Evolutionary conservation across 2,797 vertebrate species (phyloP).

Genomic region (Micrastur ruficollis): DNA sequence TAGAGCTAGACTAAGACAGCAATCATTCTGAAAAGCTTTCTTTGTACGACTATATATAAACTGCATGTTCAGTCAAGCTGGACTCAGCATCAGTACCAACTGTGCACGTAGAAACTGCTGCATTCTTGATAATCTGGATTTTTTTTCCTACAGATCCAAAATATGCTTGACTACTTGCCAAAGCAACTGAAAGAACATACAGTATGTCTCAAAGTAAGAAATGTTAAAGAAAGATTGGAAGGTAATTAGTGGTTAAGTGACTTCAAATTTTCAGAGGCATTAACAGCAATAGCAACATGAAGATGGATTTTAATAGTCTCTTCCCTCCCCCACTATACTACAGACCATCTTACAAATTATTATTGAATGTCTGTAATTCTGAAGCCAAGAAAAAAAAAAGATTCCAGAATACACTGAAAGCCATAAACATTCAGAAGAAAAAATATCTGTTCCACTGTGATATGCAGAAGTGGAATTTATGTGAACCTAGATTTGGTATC

Average conservation of each 20-base stretch:
- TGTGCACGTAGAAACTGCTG: background rate
- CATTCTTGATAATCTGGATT: background rate
- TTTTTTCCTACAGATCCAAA: background rate
- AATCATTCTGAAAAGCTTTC: background rate
- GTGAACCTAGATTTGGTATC: background rate
- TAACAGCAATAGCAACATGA: background rate
- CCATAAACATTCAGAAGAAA: background rate
- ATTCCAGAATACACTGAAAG: background rate
- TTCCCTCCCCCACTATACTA: background rate
- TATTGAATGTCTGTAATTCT: background rate
- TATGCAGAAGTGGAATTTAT: background rate
- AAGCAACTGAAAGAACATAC: background rate
- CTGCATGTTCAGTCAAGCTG: background rate
- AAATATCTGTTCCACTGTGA: background rate
- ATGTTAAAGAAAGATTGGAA: background rate
- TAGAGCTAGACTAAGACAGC: background rate
- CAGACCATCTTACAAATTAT: background rate
- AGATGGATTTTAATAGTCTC: background rate
- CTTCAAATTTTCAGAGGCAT: background rate
- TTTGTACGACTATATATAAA: background rate
- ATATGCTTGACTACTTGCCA: background rate
- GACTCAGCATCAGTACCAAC: background rate
- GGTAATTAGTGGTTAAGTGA: background rate
- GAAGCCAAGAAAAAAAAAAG: background rate
- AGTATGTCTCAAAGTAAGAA: background rate